These are phyloP conservation scores for Neria commutata DNA, from an alignment of 2,888 invertebrate genomes.

Conservation along the genomic window DNA sequence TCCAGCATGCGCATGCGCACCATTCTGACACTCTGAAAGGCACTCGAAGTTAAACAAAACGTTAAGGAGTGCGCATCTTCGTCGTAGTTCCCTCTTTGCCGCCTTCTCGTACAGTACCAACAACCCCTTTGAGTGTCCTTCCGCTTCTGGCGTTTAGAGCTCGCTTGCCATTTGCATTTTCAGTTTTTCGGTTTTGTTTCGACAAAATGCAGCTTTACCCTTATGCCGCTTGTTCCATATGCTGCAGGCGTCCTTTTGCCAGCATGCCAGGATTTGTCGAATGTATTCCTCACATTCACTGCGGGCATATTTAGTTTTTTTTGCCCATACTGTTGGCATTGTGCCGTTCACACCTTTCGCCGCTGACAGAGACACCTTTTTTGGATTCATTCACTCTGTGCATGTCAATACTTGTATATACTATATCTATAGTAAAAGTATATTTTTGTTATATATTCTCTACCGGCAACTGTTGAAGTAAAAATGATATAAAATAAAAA, in stretches of 20 bases:
- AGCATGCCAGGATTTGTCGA: background rate
- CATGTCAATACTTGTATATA: too few relatives aligned
- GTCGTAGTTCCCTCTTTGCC: too few relatives aligned
- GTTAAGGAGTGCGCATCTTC: background rate
- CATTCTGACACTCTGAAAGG: background rate
- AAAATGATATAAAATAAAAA: too few relatives aligned
- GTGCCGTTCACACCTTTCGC: conserved; percentile 39
- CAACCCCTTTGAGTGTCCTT: background rate
- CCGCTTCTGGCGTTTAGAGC: background rate
- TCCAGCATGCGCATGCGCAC: background rate
- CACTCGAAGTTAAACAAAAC: conserved; percentile 6
- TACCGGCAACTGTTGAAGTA: too few relatives aligned
- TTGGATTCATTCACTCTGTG: too few relatives aligned
- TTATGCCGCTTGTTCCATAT: background rate
- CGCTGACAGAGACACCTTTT: background rate
- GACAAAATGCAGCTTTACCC: conserved; percentile 2
- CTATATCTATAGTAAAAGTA: too few relatives aligned
- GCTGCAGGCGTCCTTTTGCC: background rate
- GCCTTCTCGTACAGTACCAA: too few relatives aligned
- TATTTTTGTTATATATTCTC: too few relatives aligned
- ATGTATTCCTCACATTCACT: conserved; percentile 20
- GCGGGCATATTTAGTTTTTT: conserved; percentile 38
- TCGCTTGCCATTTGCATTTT: conserved; percentile 5
- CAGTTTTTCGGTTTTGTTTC: background rate
- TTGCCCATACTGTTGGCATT: conserved; percentile 12